Percentiles rank a stretch among this genome's conserved stretches.
Conservation (phyloP, 2,888 invertebrate species). For the Trachelus troglodyta region DNA sequence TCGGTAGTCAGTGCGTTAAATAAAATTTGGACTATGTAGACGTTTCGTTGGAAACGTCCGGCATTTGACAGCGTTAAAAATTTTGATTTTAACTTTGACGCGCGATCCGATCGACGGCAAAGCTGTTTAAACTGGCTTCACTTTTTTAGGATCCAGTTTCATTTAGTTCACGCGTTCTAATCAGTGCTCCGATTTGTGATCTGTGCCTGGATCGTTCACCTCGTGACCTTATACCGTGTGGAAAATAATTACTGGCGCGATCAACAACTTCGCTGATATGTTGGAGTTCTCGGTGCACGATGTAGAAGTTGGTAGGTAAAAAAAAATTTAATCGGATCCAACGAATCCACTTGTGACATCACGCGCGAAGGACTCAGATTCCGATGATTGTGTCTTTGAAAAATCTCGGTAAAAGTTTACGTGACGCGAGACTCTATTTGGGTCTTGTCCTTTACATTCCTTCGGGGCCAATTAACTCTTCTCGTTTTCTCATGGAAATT, state of each 20-base stretch:
- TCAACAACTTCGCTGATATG: constrained; percentile 32
- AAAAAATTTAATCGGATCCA: background rate
- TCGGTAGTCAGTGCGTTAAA: constrained; percentile 15
- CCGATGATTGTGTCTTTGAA: background rate
- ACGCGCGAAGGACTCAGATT: background rate
- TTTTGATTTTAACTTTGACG: background rate
- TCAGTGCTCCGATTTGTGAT: background rate
- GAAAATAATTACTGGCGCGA: background rate
- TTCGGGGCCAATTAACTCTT: background rate
- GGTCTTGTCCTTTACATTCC: background rate
- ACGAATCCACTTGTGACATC: no score
- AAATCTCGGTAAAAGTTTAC: background rate
- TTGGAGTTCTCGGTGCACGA: constrained; percentile 48
- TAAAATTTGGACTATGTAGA: constrained; percentile 9
- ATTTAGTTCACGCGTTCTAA: background rate
- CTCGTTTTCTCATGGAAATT: background rate
- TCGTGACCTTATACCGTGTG: background rate
- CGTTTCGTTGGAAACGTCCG: background rate
- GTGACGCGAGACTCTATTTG: background rate
- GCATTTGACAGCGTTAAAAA: background rate
- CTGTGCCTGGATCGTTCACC: background rate
- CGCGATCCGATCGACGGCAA: background rate
- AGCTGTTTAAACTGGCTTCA: background rate
- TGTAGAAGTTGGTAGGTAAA: constrained; percentile 49
- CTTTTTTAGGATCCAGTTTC: background rate